These are phyloP conservation scores for Pseudopodoces humilis DNA, from an alignment of 2,113 vertebrate species.

Conservation along the genomic window DNA sequence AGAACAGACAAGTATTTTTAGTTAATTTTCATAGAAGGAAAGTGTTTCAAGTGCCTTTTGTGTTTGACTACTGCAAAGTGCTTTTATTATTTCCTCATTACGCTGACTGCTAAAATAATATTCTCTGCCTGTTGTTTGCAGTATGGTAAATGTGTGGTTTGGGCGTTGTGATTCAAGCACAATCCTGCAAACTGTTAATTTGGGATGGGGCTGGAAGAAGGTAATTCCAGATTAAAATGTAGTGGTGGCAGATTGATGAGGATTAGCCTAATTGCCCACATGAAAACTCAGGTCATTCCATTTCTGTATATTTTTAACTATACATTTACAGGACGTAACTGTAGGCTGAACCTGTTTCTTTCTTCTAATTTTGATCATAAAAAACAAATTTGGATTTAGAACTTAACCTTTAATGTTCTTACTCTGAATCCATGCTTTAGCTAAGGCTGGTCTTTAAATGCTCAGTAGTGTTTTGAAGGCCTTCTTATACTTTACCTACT, in stretches of 20 bases:
- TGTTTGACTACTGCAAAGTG: neutral
- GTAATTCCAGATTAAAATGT: neutral
- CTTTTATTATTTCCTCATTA: constrained; percentile 14
- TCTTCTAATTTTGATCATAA: neutral
- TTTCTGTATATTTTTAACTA: neutral
- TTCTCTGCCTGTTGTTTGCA: constrained; percentile 36
- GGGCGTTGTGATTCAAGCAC: neutral
- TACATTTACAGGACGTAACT: neutral
- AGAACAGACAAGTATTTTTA: neutral
- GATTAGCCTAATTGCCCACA: neutral
- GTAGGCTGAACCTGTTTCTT: neutral
- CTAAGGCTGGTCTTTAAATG: neutral
- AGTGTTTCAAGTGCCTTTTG: neutral
- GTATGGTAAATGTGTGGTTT: neutral
- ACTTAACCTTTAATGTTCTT: neutral
- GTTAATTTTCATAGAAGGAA: neutral
- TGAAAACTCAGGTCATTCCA: neutral
- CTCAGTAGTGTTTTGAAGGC: neutral
- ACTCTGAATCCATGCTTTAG: neutral
- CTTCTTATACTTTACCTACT: neutral
- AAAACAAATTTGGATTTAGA: neutral
- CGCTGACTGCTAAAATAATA: constrained; percentile 14
- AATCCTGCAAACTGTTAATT: neutral
- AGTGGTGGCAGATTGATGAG: neutral
- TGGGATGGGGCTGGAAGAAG: neutral